Evolutionary conservation across 2,113 vertebrate genomes (phyloP).

Genomic region (Miniopterus natalensis): DNA sequence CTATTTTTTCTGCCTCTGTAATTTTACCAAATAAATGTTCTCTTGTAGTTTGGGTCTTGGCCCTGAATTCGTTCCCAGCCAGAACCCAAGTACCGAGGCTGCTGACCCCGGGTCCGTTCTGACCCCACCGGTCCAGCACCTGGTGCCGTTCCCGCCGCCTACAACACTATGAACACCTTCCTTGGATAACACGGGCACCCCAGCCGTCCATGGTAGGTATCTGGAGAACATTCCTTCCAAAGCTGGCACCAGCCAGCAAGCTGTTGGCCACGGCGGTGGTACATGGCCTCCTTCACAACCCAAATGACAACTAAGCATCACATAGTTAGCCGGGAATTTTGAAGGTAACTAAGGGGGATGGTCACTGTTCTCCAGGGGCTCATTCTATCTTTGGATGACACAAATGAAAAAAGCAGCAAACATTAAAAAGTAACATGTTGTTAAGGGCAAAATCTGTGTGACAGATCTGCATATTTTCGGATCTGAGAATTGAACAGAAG

Average conservation of each 20-base stretch:
- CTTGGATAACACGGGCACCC: neutral
- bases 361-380: neutral
- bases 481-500: conserved; percentile 16
- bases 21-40: too few relatives aligned
- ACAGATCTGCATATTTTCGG: conserved; percentile 46
- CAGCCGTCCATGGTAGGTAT: neutral
- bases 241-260: neutral
- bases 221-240: neutral
- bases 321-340: neutral
- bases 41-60: too few relatives aligned
- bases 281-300: neutral
- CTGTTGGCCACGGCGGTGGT: accelerated
- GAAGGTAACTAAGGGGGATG: neutral
- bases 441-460: neutral
- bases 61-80: too few relatives aligned
- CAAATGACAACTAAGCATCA: neutral
- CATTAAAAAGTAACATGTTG: neutral
- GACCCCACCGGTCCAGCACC: too few relatives aligned
- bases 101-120: too few relatives aligned
- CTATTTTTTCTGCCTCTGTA: too few relatives aligned
- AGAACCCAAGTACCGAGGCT: too few relatives aligned
- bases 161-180: neutral
- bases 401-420: neutral
- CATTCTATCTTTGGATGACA: neutral
- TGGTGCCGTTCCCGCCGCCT: too few relatives aligned